phyloP scores from a whole-genome alignment of 1,140 invertebrate genomes.

The Drosophila gunungcola region DNA sequence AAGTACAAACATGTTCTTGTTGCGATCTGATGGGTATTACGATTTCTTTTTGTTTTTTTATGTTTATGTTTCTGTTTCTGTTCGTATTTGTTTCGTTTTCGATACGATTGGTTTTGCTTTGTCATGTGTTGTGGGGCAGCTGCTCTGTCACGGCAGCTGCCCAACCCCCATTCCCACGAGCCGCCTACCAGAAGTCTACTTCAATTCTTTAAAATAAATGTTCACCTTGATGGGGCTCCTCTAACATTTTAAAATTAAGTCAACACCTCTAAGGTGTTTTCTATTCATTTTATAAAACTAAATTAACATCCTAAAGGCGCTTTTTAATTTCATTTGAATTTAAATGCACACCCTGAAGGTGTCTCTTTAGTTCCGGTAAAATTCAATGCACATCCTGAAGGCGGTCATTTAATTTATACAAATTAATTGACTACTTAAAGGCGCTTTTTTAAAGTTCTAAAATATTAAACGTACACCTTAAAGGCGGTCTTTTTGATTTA shows the following conservation, averaged over 20 bases:
- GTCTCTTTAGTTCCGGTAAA: not conserved
- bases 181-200: constrained; percentile 7
- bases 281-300: constrained; percentile 5
- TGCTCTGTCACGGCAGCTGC: constrained; percentile 67
- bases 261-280: constrained; percentile 8
- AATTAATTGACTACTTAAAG: not conserved
- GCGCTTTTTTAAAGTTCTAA: not conserved
- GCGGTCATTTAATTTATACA: not conserved
- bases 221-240: not conserved
- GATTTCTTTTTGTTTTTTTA: constrained; percentile 2
- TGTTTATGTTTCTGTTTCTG: constrained; percentile 2
- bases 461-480: not conserved
- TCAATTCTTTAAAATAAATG: constrained; percentile 2
- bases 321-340: constrained; percentile 1
- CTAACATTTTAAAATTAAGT: not conserved
- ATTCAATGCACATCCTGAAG: constrained; percentile 4
- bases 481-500: not conserved
- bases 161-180: not conserved
- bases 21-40: constrained; percentile 31
- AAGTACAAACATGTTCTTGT: constrained; percentile 66
- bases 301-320: constrained; percentile 2
- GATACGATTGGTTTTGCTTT: constrained; percentile 48
- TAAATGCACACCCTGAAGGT: constrained; percentile 10
- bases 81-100: constrained; percentile 20
- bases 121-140: constrained; percentile 41